These are phyloP conservation scores for Pampus argenteus DNA, from an alignment of 2,797 vertebrate genomes.

Conservation along the genomic window DNA sequence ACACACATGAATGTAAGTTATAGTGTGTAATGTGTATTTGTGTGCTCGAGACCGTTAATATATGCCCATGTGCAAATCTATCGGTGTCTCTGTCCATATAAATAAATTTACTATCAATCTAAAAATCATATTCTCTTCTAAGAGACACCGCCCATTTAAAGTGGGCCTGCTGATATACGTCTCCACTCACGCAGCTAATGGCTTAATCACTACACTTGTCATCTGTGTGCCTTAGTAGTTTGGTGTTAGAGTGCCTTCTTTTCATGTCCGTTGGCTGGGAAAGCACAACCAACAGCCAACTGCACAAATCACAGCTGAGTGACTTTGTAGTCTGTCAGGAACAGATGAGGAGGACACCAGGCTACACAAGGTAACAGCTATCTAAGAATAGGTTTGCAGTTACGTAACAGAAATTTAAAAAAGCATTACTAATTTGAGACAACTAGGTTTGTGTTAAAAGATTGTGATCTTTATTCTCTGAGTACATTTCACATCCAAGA, in stretches of 20 bases:
- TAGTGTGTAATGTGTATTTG: slow-evolving; percentile 1
- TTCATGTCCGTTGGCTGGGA: slow-evolving; percentile 61
- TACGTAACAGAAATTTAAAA: slow-evolving; percentile 53
- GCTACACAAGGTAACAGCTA: slow-evolving; percentile 51
- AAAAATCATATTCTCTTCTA: slow-evolving; percentile 26
- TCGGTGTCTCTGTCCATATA: not conserved
- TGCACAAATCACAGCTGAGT: slow-evolving; percentile 46
- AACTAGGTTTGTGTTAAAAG: slow-evolving; percentile 15
- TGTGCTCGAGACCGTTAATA: slow-evolving; percentile 15
- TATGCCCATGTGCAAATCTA: not conserved
- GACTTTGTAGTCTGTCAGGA: slow-evolving; percentile 32
- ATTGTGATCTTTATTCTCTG: slow-evolving; percentile 30
- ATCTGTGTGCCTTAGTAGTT: slow-evolving; percentile 42
- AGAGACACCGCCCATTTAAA: slow-evolving; percentile 28
- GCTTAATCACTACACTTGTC: slow-evolving; percentile 67
- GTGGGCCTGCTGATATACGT: slow-evolving; percentile 46
- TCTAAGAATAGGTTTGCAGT: slow-evolving; percentile 62
- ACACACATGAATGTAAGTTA: not conserved
- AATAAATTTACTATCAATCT: not conserved
- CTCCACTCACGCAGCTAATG: slow-evolving; percentile 60
- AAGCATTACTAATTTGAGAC: slow-evolving; percentile 59
- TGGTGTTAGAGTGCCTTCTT: slow-evolving; percentile 35
- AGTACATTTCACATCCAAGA: no score
- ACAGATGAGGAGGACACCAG: slow-evolving; percentile 40
- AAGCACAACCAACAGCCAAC: slow-evolving; percentile 47